Base-by-base conservation (phyloP, 64 coral and sea anemone species). In the Pocillopora damicornis region DNA sequence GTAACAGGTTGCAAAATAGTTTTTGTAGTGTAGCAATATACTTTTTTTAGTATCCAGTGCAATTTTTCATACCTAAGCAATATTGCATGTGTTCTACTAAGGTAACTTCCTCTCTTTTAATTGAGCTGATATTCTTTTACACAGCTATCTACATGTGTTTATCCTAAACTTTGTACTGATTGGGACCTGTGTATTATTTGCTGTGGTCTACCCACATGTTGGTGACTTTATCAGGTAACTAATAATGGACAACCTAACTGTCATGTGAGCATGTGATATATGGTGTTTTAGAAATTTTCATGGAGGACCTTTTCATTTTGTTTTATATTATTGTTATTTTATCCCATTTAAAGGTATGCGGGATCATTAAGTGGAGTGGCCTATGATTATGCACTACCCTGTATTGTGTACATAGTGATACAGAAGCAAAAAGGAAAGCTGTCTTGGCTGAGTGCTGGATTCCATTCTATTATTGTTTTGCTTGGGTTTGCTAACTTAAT, bases 171-270 rank as follows among this genome's bases (percentile, higher is more conserved):
- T 90, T 60, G 26, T 89, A n/a, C 75, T 98, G 37, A 85, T 98
- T 17, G 60, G 64, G 13, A 13, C 51, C 3, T 94, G 92, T 76
- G 74, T 94, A 26, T 17, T 91, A 15, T 98, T 86, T 81, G 95
- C 95, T 68, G 83, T 82, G 13, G 81, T 89, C 59, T 98, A 98
- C 77, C 95, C 95, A 37, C 89, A 98, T 74, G 92, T 98, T 63
- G 95, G 95, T 18, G 92, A 36, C 76, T 92, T 98, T 58, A 94
- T 98, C 66, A 98, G 95, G 95, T 98, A 76, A 23, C 60, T 65
- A 25, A 51, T 65, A 25, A 51, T 51, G 42, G 42, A 51, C 7
- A 51, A 51, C 2, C 42, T 51, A 51, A 7, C 42, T 51, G 42
- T 51, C 42, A 51, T 51, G 42, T 51, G 42, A 51, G 7, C 42